phyloP scores from a whole-genome alignment of 1,140 invertebrate genomes.

The Drosophila paulistorum region DNA sequence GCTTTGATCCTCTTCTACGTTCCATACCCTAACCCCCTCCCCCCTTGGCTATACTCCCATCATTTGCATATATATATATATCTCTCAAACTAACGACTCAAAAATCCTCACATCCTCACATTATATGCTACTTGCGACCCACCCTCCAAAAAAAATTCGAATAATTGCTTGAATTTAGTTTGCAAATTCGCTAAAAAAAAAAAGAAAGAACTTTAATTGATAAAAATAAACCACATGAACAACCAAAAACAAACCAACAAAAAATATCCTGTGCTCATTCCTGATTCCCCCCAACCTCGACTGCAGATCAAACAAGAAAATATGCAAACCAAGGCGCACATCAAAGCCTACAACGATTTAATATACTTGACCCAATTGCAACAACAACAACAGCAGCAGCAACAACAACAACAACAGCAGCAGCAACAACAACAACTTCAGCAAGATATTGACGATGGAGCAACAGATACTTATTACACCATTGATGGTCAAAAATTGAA shows the following conservation, averaged over 20 bases:
- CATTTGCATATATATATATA: constrained; percentile 46
- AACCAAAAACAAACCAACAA: constrained; percentile 41
- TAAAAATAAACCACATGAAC: constrained; percentile 36
- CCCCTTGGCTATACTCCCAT: background rate
- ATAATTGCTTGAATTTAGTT: background rate
- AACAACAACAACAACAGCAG: constrained; percentile 59
- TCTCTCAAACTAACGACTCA: constrained; percentile 33
- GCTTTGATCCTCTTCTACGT: background rate
- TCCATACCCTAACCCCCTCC: background rate
- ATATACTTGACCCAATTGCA: constrained; percentile 79
- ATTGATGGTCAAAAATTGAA: constrained; percentile 71
- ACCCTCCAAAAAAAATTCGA: background rate
- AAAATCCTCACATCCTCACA: constrained; percentile 12
- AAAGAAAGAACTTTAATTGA: background rate
- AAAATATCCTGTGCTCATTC: constrained; percentile 29
- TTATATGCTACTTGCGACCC: constrained; percentile 11
- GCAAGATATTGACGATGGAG: constrained; percentile 49
- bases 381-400: constrained; percentile 55
- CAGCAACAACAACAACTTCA: constrained; percentile 62
- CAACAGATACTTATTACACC: constrained; percentile 66
- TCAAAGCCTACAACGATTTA: constrained; percentile 79
- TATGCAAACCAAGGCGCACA: constrained; percentile 65
- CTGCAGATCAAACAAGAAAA: constrained; percentile 82
- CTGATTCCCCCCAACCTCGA: constrained; percentile 62
- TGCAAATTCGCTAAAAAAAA: constrained; percentile 1